Percentiles rank a stretch among this genome's conserved stretches.
These are phyloP conservation scores for Phlogophora meticulosa DNA, from an alignment of 2,888 invertebrate genomes.

Conservation along the genomic window DNA sequence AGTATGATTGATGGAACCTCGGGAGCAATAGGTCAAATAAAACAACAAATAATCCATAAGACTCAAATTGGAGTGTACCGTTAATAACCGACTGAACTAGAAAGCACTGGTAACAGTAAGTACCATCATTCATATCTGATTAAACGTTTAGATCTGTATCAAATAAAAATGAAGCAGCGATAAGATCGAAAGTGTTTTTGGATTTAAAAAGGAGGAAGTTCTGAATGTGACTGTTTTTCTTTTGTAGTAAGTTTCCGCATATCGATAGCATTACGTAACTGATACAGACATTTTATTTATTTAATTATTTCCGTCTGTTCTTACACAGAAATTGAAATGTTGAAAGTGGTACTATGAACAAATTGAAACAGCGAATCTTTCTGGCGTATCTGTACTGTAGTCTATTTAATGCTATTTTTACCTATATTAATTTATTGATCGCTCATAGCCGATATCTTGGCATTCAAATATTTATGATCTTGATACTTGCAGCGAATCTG, in stretches of 20 bases:
- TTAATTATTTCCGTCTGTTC: no score
- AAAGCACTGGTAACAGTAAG: slow-evolving; percentile 46
- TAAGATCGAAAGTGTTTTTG: slow-evolving; percentile 42
- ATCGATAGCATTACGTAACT: background rate
- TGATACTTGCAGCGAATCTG: no score
- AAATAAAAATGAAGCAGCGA: slow-evolving; percentile 37
- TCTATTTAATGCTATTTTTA: no score
- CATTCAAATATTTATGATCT: no score
- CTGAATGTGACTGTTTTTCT: slow-evolving; percentile 8
- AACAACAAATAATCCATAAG: slow-evolving; percentile 38
- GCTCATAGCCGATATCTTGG: no score
- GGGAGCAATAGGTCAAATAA: slow-evolving; percentile 26
- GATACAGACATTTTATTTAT: no score
- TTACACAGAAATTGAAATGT: no score
- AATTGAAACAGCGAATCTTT: no score
- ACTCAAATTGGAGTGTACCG: slow-evolving; percentile 47
- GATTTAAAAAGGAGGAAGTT: slow-evolving; percentile 5
- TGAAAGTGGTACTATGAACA: no score
- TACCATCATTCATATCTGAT: slow-evolving; percentile 49
- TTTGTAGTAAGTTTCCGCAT: slow-evolving; percentile 2
- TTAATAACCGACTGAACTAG: slow-evolving; percentile 55
- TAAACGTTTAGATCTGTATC: slow-evolving; percentile 47
- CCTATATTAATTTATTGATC: no score
- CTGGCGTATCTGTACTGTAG: no score
- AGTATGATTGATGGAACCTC: slow-evolving; percentile 40